Base-by-base conservation (phyloP, 1,140 invertebrate species). In the Drosophila busckii region DNA sequence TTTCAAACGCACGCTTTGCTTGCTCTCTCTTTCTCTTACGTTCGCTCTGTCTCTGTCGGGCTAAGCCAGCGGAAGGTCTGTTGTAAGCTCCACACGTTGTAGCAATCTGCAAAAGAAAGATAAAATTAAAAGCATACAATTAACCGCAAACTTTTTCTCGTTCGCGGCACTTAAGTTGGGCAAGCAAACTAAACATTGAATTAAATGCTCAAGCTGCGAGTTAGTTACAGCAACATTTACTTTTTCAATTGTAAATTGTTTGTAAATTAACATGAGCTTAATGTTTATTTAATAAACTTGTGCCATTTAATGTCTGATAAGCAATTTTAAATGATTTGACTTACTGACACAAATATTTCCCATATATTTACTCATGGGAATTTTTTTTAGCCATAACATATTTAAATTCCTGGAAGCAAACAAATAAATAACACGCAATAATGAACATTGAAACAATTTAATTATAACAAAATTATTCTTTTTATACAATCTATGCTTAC, bases 261-360 rank as follows among this genome's bases (percentile, higher is more conserved):
- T 29, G n/a, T n/a, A n/a, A 13, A 10, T 28, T 45, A 16, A 13
- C 12, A 12, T 53, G 9, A 17, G 7, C 19, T 20, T 32, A 26
- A 2, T 28, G 16, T 22, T 20, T 7, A 13, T n/a, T 4, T 15
- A 1, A 20, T 22, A 15, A 9, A 10, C 7, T 7, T n/a, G 17
- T 32, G 15, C 5, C 13, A 41, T 23, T 42, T 10, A 2, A 25
- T 35, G 17, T 17, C 5, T 35, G 58, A 61, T 61, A 61, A 66
- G 62, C 4, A 23, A 26, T 12, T 26, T 32, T 12, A 38, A 52
- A 4, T 19, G 48, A 64, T 65, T 66, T 66, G 32, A 62, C 50
- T 56, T 66, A 49, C 6, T 25, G 62, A 66, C 62, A 58, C 15
- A n/a, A n/a, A 65, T 7, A 50, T 50, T 44, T 50, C 1, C 22